Evolutionary conservation across 2,113 vertebrate genomes (phyloP), one percentile per base, ranked within the genome.

Genomic region (Nymphicus hollandicus): DNA sequence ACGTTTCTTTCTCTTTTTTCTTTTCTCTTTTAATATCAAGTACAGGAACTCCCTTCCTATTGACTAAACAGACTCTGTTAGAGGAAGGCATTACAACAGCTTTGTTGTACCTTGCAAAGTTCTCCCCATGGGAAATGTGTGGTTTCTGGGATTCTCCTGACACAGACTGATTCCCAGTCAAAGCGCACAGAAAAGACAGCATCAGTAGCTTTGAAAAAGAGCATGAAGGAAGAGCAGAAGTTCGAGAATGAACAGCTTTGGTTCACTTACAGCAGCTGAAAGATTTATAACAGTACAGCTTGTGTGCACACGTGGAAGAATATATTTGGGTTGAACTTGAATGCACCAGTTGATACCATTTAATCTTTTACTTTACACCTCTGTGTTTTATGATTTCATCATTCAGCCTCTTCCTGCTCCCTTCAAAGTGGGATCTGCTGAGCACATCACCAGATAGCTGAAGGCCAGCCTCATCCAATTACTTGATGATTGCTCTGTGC

Each of bases 221-320:
- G 43, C n/a, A 64, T 53, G 49, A 91, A 95, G n/a, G 24, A 87
- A 95, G 88, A 46, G 50, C 63, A 81, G 25, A 24, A 88, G 15
- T 83, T 95, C 88, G 96, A 69, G 44, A 93, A 96, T 80, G 71
- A 92, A 68, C 61, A 81, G 61, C 63, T 96, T 93, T 55, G 18
- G 20, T 69, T 95, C 85, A 31, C 95, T 92, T 92, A 96, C 39
- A 78, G 35, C 76, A 88, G 39, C 69, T 96, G 68, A 94, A 94
- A 91, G 50, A 83, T 93, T 95, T 96, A 79, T 61, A 91, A 58
- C 41, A 33, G 37, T 10, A 77, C 20, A 74, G 39, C 22, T 55
- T 47, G 35, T 83, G 61, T 64, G 44, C 91, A 77, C 25, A 41
- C 24, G 58, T 78, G 46, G 65, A 79, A 83, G 83, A 95, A 89